Base-by-base conservation (phyloP, 2,888 invertebrate species). In the Autographa pulchrina region DNA sequence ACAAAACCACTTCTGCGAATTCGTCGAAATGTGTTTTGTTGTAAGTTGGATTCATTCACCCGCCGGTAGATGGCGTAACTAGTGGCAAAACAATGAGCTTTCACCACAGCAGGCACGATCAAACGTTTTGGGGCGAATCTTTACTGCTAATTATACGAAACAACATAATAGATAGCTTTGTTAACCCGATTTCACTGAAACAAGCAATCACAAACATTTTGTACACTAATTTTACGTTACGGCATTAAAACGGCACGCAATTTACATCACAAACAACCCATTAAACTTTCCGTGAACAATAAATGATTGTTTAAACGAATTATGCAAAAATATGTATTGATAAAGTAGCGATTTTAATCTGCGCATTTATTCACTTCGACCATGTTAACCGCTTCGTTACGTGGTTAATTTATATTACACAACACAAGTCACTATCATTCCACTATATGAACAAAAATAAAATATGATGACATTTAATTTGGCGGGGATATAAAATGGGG, bases 21-120 rank as follows among this genome's bases (percentile, higher is more conserved):
- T 77, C 72, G 41, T 60, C 67, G 62, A 78, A 77, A 62, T 61
- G 63, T 41, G 14, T 65, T 77, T 74, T 75, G 65, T 77, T 69
- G 60, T 72, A 70, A 69, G 68, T 68, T 74, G 48, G 76, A 66
- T 70, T 64, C 54, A 74, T 78, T 77, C 72, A 66, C 8, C 70
- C 82, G 81, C 72, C 90, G 78, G 75, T 89, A 94, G 94, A 94
- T 94, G 93, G 93, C 94, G 92, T 86, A 77, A 89, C 86, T 75
- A 68, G 92, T 89, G 72, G 66, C 89, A 89, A 91, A 93, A 93
- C 90, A 93, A 89, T 85, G 69, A 80, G 68, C 75, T 87, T 86
- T 84, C 79, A 82, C 79, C 72, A 80, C 71, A 78, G 74, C 71
- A 77, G 64, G 56, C 63, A 83, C 77, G 68, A 76, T 70, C 25